Evolutionary conservation across 2,113 vertebrate species (phyloP).

Genomic region (Puntigrus tetrazona): DNA sequence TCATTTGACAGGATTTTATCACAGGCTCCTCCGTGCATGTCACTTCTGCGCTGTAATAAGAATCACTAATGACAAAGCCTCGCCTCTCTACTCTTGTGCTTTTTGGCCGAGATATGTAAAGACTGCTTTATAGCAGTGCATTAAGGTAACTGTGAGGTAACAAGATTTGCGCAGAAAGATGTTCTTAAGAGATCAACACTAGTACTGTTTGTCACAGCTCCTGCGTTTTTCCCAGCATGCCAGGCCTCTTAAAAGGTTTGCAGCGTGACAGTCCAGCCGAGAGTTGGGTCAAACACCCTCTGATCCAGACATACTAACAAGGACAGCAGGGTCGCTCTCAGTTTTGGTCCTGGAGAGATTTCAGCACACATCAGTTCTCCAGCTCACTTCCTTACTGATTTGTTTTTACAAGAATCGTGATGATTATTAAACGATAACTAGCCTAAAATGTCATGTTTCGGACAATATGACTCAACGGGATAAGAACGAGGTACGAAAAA

Average conservation of each 20-base stretch:
- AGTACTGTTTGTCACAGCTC: background rate
- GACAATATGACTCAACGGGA: background rate
- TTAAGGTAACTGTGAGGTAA: background rate
- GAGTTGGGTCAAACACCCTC: constrained; percentile 24
- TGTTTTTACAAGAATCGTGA: background rate
- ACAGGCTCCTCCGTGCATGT: background rate
- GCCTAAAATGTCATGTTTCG: background rate
- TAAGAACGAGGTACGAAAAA: background rate
- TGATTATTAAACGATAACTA: background rate
- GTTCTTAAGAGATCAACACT: background rate
- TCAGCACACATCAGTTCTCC: background rate
- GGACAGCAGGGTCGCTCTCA: background rate
- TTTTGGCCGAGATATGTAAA: background rate
- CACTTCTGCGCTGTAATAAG: background rate
- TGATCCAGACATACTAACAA: constrained; percentile 8
- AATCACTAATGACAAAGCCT: background rate
- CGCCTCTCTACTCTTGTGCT: background rate
- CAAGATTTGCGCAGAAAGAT: background rate
- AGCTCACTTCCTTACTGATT: background rate
- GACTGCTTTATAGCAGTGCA: background rate
- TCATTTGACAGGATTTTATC: background rate
- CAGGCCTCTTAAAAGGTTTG: background rate
- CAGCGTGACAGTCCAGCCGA: background rate
- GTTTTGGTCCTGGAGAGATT: background rate
- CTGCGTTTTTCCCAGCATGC: constrained; percentile 11